Percentiles rank a stretch among this genome's conserved stretches.
Evolutionary conservation across 2,797 vertebrate species (phyloP).

Genomic region (Eulemur albifrons): DNA sequence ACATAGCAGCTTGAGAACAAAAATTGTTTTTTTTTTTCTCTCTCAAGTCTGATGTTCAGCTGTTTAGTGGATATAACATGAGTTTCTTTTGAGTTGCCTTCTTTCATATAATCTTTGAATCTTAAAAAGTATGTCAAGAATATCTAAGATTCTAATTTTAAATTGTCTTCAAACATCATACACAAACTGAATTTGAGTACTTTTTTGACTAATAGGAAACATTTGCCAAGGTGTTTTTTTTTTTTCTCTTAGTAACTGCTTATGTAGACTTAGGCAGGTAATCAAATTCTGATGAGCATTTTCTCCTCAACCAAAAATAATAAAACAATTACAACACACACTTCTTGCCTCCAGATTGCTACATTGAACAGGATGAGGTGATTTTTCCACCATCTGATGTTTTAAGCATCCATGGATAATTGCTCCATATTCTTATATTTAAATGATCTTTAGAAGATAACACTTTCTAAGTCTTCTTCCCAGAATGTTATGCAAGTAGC

Average conservation of each 20-base stretch:
- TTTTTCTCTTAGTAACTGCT: neutral
- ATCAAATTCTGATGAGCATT: conserved; percentile 51
- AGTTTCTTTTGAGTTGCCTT: neutral
- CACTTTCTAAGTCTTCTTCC: conserved; percentile 75
- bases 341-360: conserved; percentile 59
- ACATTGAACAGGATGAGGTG: conserved; percentile 66
- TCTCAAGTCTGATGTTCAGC: conserved; percentile 36
- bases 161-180: conserved; percentile 21
- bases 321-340: conserved; percentile 63
- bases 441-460: conserved; percentile 79
- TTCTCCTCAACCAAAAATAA: conserved; percentile 63
- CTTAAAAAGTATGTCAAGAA: conserved; percentile 63
- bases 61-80: neutral
- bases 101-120: conserved; percentile 51
- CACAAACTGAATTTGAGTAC: neutral
- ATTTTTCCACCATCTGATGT: conserved; percentile 75
- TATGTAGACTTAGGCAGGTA: conserved; percentile 11
- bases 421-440: conserved; percentile 76
- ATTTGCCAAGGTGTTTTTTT: neutral
- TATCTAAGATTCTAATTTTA: conserved; percentile 64
- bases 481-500: conserved; percentile 76
- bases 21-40: neutral
- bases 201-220: conserved; percentile 38
- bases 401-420: conserved; percentile 76
- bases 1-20: conserved; percentile 50